Percentiles rank a stretch among this genome's conserved stretches.
Evolutionary conservation across 2,113 vertebrate species (phyloP).

Genomic region (Oncorhynchus gorbuscha): DNA sequence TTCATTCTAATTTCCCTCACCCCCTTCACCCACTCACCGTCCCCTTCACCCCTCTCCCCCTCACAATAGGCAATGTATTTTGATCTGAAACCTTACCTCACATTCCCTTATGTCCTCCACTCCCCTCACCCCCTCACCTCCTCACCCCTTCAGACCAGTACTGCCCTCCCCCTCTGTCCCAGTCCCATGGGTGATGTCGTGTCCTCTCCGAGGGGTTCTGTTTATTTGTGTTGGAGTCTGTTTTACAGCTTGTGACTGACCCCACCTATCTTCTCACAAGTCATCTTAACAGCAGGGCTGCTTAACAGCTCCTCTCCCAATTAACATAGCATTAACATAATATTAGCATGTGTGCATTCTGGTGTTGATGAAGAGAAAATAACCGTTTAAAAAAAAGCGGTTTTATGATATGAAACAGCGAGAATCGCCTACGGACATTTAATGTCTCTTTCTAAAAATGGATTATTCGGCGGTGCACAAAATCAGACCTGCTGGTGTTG

Average conservation of each 20-base stretch:
- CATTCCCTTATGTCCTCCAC: no score
- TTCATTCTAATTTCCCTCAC: no score
- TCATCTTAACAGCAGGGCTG: slow-evolving; percentile 79
- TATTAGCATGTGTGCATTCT: slow-evolving; percentile 82
- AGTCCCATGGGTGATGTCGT: slow-evolving; percentile 67
- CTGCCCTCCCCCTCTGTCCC: slow-evolving; percentile 14
- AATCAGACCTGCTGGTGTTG: slow-evolving; percentile 26
- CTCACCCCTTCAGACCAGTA: neutral
- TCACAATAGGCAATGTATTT: no score
- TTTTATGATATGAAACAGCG: slow-evolving; percentile 53
- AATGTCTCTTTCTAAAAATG: slow-evolving; percentile 37
- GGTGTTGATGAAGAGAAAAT: slow-evolving; percentile 80
- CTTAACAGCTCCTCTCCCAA: slow-evolving; percentile 76
- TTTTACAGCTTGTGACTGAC: slow-evolving; percentile 82
- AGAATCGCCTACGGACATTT: slow-evolving; percentile 57
- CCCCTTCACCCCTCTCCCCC: no score
- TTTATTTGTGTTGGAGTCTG: slow-evolving; percentile 82
- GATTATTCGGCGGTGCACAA: slow-evolving; percentile 23
- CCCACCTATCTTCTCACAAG: slow-evolving; percentile 80
- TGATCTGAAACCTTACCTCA: no score
- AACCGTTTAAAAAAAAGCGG: slow-evolving; percentile 53
- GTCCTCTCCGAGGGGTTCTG: slow-evolving; percentile 75
- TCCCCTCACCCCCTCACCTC: neutral
- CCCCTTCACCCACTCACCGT: no score
- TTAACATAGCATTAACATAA: slow-evolving; percentile 83